Evolutionary conservation across 2,113 vertebrate genomes (phyloP), one percentile per base, ranked within the genome.

Genomic region (Forbesichthys agassizii): DNA sequence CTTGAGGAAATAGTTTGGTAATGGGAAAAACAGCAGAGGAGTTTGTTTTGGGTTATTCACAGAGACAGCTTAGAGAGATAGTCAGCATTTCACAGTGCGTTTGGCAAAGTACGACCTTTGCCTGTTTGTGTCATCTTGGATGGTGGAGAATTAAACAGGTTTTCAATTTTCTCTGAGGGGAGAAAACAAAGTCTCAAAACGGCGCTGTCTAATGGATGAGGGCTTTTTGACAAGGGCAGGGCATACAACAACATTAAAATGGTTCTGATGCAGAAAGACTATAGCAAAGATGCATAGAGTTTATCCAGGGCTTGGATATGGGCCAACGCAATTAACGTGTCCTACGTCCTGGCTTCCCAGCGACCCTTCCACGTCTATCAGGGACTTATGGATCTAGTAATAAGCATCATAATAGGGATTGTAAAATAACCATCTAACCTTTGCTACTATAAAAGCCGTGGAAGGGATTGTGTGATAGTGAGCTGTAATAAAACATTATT

Each of bases 401-500:
- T 52, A 52, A 14, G 11, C 49, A 48, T 61, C 66, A 75, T 83
- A 75, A 90, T 62, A 69, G 69, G 64, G 62, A 54, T 36, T 61
- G 65, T 77, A 73, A 87, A 88, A 86, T 66, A 48, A 58, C 48
- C 56, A 59, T 33, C 82, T 84, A 78, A 90, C 90, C 89, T 90
- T 89, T 90, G 84, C 66, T 75, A 73, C 83, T 55, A 83, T 88
- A 83, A 84, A 85, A 77, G 71, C 14, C 11, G 65, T 61, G 71
- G 59, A 71, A 58, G 52, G 3, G 65, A 46, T 74, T 33, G 33
- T 68, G 67, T 61, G 74, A 69, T 71, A 69, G 59, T 48, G 27
- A 77, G 71, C 64, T 73, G 74, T 69, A 79, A 85, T 86, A 84
- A 86, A 89, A 87, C 55, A 72, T 57, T 82, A 78, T 91, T 89